These are phyloP conservation scores for Rhea pennata DNA, from an alignment of 2,113 vertebrate species.

Conservation along the genomic window DNA sequence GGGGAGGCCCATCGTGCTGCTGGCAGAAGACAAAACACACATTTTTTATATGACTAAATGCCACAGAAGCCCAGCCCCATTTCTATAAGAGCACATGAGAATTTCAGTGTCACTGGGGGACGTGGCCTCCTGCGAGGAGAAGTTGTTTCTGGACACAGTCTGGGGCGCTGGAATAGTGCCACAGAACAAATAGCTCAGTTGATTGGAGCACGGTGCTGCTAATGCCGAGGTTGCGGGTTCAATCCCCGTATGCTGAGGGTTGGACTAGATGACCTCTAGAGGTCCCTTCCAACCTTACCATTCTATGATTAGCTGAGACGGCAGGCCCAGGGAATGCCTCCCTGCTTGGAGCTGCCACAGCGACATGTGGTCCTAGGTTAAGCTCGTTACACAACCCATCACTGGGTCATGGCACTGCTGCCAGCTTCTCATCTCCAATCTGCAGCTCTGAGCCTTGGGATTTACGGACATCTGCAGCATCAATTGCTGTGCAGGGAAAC, in stretches of 20 bases:
- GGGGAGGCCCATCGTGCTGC: not conserved
- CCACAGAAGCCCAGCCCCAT: not conserved
- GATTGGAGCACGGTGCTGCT: too few species aligned
- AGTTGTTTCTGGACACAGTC: not conserved
- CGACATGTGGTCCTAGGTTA: not conserved
- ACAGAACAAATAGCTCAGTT: too few species aligned
- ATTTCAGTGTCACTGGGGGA: not conserved
- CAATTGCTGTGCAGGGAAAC: not conserved
- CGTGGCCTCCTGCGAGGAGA: not conserved
- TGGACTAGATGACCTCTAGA: too few species aligned
- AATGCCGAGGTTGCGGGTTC: too few species aligned
- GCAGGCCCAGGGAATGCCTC: not conserved
- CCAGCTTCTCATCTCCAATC: not conserved
- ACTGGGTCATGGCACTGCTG: conserved; percentile 5
- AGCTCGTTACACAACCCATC: conserved; percentile 20
- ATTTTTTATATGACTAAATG: not conserved
- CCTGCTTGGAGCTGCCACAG: not conserved
- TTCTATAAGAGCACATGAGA: not conserved
- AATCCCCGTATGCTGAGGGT: too few species aligned
- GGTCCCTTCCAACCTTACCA: too few species aligned
- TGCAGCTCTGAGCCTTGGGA: not conserved
- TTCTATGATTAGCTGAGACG: not conserved
- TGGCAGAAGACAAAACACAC: not conserved
- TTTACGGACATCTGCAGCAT: not conserved
- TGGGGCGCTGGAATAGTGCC: not conserved